These are phyloP conservation scores for human DNA, from an alignment of 2,113 vertebrate species.

Conservation along the genomic window GRCh38 chr6:141298501-141299000, in stretches of 20 bases:
- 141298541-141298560: not conserved
- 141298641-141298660: not conserved
- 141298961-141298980: not conserved
- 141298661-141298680: not conserved
- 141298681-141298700: not conserved
- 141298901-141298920: not conserved
- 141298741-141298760: not conserved
- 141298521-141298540: not conserved
- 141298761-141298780: not conserved
- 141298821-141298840: not conserved
- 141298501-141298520: not conserved
- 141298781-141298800: not conserved
- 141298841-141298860: not conserved
- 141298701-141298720: not conserved
- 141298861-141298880: not conserved
- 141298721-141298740: not conserved
- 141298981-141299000: not conserved
- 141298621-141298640: not conserved
- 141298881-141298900: not conserved
- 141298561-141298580: not conserved
- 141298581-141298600: not conserved
- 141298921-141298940: constrained; percentile 14
- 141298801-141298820: not conserved
- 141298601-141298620: not conserved
- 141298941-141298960: not conserved